A percentile compares a stretch with the other conserved stretches of the same genome.
phyloP scores from a whole-genome alignment of 2,113 vertebrate species.

The Etheostoma spectabile region DNA sequence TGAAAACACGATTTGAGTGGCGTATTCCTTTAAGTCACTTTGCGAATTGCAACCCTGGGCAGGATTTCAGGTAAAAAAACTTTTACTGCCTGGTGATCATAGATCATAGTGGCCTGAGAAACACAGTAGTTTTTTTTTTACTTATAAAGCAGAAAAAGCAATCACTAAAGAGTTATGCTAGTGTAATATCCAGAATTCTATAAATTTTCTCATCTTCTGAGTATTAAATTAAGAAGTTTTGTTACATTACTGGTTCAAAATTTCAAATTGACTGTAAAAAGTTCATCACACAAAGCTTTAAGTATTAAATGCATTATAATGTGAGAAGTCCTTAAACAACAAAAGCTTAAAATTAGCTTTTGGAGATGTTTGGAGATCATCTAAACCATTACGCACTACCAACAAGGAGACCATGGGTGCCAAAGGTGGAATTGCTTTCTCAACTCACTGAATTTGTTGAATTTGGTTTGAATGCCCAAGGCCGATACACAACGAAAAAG shows the following conservation, averaged over 20 bases:
- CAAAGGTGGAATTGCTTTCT: constrained; percentile 54
- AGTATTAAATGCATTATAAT: neutral
- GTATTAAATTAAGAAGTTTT: neutral
- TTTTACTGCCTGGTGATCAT: too few relatives aligned
- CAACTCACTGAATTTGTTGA: constrained; percentile 43
- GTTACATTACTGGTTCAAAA: neutral
- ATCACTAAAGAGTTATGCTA: neutral
- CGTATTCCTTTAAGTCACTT: neutral
- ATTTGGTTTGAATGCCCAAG: constrained; percentile 62
- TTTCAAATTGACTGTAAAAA: neutral
- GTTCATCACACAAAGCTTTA: neutral
- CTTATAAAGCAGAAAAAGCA: neutral
- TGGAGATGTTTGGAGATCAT: neutral
- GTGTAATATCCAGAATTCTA: neutral
- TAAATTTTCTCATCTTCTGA: neutral
- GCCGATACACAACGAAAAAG: constrained; percentile 26
- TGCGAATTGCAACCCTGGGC: too few relatives aligned
- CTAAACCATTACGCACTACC: neutral
- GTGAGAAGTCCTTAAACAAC: neutral
- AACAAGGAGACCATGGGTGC: neutral
- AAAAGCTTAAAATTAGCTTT: neutral
- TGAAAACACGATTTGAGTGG: neutral
- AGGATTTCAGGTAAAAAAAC: too few relatives aligned
- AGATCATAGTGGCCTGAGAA: too few relatives aligned
- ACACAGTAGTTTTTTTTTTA: neutral